Evolutionary conservation across 2,113 vertebrate species (phyloP).

Genomic region (Ornithorhynchus anatinus): DNA sequence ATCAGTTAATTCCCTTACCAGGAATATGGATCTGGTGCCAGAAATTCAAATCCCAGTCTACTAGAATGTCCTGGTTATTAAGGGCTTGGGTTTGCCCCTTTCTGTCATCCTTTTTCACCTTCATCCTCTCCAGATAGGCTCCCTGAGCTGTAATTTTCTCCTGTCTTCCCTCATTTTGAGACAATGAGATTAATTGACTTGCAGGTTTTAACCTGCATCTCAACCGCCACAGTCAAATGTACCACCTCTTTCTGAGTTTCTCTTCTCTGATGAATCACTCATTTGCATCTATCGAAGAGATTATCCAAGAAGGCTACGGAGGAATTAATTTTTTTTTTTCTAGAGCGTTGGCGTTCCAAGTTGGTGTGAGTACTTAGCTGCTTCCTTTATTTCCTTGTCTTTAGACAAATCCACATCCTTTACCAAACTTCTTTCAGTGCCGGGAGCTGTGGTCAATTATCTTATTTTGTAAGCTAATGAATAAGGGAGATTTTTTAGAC

Average conservation of each 20-base stretch:
- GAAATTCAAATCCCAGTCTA: background rate
- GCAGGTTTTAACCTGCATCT: slow-evolving; percentile 53
- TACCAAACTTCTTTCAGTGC: slow-evolving; percentile 22
- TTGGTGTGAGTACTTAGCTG: slow-evolving; percentile 17
- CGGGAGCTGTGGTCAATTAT: slow-evolving; percentile 13
- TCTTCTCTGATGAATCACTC: slow-evolving; percentile 40
- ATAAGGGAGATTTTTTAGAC: slow-evolving; percentile 38
- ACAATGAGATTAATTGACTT: slow-evolving; percentile 46
- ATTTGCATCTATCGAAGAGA: slow-evolving; percentile 49
- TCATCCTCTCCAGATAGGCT: slow-evolving; percentile 19
- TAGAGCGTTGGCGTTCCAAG: slow-evolving; percentile 28
- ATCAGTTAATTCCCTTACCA: slow-evolving; percentile 18
- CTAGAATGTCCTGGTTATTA: too few relatives aligned
- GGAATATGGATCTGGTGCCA: background rate
- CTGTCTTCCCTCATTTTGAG: slow-evolving; percentile 25
- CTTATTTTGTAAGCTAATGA: slow-evolving; percentile 36
- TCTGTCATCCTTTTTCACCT: slow-evolving; percentile 1
- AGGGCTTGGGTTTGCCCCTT: background rate
- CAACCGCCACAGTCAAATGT: slow-evolving; percentile 13
- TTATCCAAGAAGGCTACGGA: slow-evolving; percentile 17
- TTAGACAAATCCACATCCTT: slow-evolving; percentile 22
- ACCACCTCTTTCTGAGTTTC: slow-evolving; percentile 16
- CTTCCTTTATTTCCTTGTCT: slow-evolving; percentile 11
- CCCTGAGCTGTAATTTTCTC: slow-evolving; percentile 25
- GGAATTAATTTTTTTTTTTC: background rate